A percentile compares a stretch with the other conserved stretches of the same genome.
These are phyloP conservation scores for Heliconius hermathena DNA, from an alignment of 1,140 invertebrate species.

Conservation along the genomic window DNA sequence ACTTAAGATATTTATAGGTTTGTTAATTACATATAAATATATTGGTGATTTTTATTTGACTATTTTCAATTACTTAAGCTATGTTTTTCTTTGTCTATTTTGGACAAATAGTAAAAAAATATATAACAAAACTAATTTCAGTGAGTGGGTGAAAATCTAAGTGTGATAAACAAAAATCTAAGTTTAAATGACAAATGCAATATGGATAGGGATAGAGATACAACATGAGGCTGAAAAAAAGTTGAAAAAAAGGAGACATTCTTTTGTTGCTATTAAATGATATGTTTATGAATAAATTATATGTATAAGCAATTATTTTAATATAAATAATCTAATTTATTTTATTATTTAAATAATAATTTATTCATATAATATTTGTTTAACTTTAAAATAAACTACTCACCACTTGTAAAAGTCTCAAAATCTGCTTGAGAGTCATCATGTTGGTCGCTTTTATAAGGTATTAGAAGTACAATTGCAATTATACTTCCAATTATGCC, in stretches of 20 bases:
- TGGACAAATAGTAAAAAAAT: too few relatives aligned
- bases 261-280: background rate
- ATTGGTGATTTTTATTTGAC: too few relatives aligned
- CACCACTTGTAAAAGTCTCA: background rate
- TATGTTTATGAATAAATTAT: background rate
- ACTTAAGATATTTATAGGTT: too few relatives aligned
- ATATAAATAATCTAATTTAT: too few relatives aligned
- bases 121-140: too few relatives aligned
- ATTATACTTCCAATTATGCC: constrained; percentile 53
- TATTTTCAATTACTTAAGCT: too few relatives aligned
- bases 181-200: background rate
- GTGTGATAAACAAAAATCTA: background rate
- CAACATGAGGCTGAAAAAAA: background rate
- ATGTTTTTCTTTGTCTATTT: too few relatives aligned
- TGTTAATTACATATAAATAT: too few relatives aligned
- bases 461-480: constrained; percentile 51
- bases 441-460: constrained; percentile 41
- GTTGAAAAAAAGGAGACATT: too few relatives aligned
- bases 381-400: background rate
- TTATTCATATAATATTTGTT: background rate
- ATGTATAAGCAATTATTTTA: background rate
- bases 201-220: background rate
- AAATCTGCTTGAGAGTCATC: constrained; percentile 21
- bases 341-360: constrained; percentile 1
- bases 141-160: too few relatives aligned